Conservation (phyloP, 2,797 vertebrate genomes). For the Hydrophis major region DNA sequence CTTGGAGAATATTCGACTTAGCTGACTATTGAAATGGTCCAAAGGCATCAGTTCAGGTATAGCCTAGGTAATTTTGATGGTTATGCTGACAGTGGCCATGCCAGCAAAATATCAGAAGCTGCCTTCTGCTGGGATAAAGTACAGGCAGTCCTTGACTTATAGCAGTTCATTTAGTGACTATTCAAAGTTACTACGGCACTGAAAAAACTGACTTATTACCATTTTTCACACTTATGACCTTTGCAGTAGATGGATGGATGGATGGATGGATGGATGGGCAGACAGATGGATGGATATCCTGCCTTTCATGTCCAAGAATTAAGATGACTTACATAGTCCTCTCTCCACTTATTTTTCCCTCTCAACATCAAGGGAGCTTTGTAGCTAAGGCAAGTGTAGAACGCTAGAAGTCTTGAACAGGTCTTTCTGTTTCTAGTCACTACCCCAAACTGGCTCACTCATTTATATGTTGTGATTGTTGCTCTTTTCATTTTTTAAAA, state of each 20-base stretch:
- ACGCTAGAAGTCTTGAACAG: background rate
- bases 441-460: background rate
- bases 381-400: background rate
- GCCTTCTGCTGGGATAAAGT: background rate
- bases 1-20: slow-evolving; percentile 6
- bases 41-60: background rate
- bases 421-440: background rate
- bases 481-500: background rate
- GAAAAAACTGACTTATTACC: too few relatives aligned
- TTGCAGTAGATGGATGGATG: too few relatives aligned
- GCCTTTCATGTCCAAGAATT: background rate
- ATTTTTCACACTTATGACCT: too few relatives aligned
- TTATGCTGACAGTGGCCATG: background rate
- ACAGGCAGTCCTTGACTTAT: too few relatives aligned
- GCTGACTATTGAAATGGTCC: background rate
- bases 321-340: background rate
- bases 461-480: background rate
- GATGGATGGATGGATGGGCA: background rate
- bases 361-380: background rate
- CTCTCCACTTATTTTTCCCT: background rate
- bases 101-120: too few relatives aligned
- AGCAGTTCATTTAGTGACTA: too few relatives aligned
- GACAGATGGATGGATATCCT: background rate
- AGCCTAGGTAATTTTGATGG: background rate
- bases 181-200: too few relatives aligned